These are phyloP conservation scores for Melanargia galathea DNA, from an alignment of 2,888 invertebrate genomes.

Conservation along the genomic window DNA sequence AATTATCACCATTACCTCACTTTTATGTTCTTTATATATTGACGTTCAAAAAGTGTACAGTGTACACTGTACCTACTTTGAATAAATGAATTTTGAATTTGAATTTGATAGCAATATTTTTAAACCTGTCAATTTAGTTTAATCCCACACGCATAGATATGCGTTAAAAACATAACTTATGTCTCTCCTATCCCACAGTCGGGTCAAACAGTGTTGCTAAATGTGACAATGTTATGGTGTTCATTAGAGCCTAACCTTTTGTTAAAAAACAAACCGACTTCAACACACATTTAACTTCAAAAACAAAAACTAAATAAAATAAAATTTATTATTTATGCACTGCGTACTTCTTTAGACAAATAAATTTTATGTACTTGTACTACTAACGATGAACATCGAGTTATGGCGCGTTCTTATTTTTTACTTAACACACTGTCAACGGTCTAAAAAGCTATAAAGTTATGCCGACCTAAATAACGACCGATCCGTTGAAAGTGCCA, in stretches of 20 bases:
- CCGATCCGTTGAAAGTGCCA: background rate
- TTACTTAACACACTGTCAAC: background rate
- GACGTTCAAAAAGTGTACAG: too few species aligned
- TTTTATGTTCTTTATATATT: too few species aligned
- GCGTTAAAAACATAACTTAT: too few species aligned
- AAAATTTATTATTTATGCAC: background rate
- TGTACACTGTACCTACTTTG: too few species aligned
- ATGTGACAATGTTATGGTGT: background rate
- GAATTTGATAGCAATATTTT: too few species aligned
- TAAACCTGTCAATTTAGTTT: too few species aligned
- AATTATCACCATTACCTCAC: too few species aligned
- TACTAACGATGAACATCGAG: background rate
- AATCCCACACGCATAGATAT: too few species aligned
- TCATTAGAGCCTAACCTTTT: background rate
- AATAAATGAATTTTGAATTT: too few species aligned
- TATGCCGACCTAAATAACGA: slow-evolving; percentile 8
- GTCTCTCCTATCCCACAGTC: too few species aligned
- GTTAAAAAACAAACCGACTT: background rate
- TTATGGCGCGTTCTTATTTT: background rate
- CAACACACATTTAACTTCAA: background rate
- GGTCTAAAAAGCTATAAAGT: slow-evolving; percentile 8
- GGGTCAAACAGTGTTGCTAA: too few species aligned
- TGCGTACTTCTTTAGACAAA: background rate
- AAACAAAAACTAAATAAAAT: background rate
- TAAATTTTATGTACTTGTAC: slow-evolving; percentile 1